Percentiles rank a stretch among this genome's conserved stretches.
Conservation (phyloP, 1,140 invertebrate genomes). For the Aphelenchoides fujianensis region DNA sequence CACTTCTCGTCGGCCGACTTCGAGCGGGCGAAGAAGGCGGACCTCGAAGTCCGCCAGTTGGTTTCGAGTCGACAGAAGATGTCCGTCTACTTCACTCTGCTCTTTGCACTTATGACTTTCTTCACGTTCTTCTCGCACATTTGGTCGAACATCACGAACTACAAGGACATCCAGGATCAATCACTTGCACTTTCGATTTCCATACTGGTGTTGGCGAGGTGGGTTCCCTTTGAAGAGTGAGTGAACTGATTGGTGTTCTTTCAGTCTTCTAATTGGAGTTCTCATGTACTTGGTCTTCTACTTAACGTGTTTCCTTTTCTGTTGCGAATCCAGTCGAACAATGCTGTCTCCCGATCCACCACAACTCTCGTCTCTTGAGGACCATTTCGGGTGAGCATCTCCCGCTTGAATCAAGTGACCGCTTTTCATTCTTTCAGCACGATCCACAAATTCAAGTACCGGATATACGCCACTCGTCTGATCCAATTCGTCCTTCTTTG, state of each 20-base stretch:
- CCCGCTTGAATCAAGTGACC: neutral
- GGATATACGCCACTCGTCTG: conserved; percentile 45
- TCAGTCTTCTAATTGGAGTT: conserved; percentile 38
- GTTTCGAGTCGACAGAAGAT: conserved; percentile 38
- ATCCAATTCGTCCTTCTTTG: conserved; percentile 49
- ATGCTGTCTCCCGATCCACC: conserved; percentile 25
- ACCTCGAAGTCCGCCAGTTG: conserved; percentile 47
- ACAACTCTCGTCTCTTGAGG: conserved; percentile 29
- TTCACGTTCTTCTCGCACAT: conserved; percentile 49
- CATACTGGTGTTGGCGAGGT: conserved; percentile 47
- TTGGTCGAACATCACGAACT: conserved; percentile 54
- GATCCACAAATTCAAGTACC: conserved; percentile 38
- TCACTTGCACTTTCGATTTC: conserved; percentile 23
- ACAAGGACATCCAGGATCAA: conserved; percentile 30
- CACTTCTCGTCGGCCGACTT: conserved; percentile 53
- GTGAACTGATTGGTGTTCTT: too few relatives aligned
- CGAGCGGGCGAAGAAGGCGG: conserved; percentile 40
- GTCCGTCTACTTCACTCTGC: conserved; percentile 48
- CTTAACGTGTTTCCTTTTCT: conserved; percentile 44
- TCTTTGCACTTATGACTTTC: conserved; percentile 50
- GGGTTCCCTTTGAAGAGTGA: neutral
- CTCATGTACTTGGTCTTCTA: conserved; percentile 47
- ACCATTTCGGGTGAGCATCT: conserved; percentile 40
- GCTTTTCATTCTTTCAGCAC: conserved; percentile 27
- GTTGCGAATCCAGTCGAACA: conserved; percentile 45